A percentile compares a stretch with the other conserved stretches of the same genome.
Conservation (phyloP, 2,113 vertebrate species). For the Dromiciops gliroides region DNA sequence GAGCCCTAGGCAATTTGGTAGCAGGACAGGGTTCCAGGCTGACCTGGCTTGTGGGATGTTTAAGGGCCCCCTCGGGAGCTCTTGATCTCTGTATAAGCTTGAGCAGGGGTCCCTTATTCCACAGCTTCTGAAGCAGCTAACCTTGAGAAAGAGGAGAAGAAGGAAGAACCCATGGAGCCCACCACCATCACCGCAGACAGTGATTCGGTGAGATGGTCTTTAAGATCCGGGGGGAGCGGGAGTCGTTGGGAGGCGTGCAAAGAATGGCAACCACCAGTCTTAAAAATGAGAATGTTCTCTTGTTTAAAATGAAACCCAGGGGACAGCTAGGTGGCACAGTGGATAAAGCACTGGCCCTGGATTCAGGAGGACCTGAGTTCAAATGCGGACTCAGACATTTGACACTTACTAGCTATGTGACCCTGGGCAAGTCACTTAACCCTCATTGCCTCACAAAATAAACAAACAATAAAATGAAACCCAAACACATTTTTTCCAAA, state of each 20-base stretch:
- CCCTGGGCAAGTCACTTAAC: too few relatives aligned
- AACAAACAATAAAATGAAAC: too few relatives aligned
- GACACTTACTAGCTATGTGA: too few relatives aligned
- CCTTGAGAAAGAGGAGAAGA: background rate
- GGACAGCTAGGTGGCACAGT: too few relatives aligned
- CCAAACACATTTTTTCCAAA: background rate
- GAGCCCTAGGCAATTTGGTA: background rate
- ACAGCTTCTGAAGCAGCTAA: background rate
- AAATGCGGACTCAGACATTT: too few relatives aligned
- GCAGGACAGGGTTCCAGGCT: too few relatives aligned
- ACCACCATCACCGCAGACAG: slow-evolving; percentile 35
- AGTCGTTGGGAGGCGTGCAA: background rate
- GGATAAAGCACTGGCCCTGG: too few relatives aligned
- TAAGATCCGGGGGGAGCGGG: too few relatives aligned
- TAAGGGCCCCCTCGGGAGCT: too few relatives aligned
- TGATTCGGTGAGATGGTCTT: slow-evolving; percentile 61
- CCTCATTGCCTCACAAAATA: too few relatives aligned
- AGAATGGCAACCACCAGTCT: background rate
- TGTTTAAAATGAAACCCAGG: background rate
- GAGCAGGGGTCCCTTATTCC: background rate
- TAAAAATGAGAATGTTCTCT: background rate
- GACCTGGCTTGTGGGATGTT: too few relatives aligned
- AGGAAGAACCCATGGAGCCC: fast-evolving
- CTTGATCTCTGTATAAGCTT: background rate
- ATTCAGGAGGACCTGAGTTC: too few relatives aligned